Evolutionary conservation across 1,140 invertebrate genomes (phyloP).

Genomic region (Lucilia sericata): DNA sequence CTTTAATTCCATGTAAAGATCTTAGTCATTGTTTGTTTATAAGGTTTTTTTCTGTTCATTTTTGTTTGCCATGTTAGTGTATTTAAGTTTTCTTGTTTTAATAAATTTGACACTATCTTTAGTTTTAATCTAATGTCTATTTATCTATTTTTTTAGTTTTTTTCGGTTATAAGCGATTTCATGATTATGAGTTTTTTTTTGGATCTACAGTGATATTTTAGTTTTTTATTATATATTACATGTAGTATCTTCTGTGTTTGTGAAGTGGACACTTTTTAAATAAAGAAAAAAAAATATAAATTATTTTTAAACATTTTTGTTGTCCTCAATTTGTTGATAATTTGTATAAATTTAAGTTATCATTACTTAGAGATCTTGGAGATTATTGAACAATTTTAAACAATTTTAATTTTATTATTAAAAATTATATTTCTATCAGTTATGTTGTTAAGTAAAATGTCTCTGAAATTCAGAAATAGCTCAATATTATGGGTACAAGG

Average conservation of each 20-base stretch:
- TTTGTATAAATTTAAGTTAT: too few species aligned
- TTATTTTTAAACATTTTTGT: not conserved
- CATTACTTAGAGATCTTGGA: too few species aligned
- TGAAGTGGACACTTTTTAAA: constrained; percentile 1
- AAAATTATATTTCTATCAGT: too few species aligned
- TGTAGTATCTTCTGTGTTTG: not conserved
- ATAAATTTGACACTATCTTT: constrained; percentile 12
- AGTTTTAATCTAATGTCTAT: not conserved
- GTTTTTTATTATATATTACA: not conserved
- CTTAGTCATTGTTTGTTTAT: too few species aligned
- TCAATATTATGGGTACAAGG: too few species aligned
- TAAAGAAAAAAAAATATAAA: not conserved
- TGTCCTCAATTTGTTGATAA: not conserved
- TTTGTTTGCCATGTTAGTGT: not conserved
- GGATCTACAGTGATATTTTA: too few species aligned
- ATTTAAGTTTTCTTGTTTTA: constrained; percentile 13
- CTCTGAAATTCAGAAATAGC: too few species aligned
- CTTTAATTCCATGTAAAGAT: not conserved
- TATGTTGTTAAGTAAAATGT: too few species aligned
- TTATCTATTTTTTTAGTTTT: not conserved
- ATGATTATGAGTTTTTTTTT: too few species aligned
- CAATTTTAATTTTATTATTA: too few species aligned
- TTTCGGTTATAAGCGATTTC: too few species aligned
- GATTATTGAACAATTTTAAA: too few species aligned
- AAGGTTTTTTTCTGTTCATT: not conserved